phyloP scores from a whole-genome alignment of 2,113 vertebrate genomes.

The Suricata suricatta region DNA sequence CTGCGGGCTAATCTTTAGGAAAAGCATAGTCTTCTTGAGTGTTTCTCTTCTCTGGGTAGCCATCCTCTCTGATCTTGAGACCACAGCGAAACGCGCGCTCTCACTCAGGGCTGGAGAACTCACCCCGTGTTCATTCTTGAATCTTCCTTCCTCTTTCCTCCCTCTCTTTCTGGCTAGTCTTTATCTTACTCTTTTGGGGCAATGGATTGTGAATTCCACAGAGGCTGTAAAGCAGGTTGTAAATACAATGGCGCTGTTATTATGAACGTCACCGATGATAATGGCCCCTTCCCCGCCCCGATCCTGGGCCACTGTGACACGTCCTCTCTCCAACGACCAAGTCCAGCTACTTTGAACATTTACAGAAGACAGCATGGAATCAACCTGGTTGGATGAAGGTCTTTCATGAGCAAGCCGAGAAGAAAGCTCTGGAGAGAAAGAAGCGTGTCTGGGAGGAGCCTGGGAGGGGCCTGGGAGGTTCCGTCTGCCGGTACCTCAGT shows the following conservation, averaged over 20 bases:
- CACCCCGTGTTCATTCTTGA: background rate
- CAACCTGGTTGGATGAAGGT: background rate
- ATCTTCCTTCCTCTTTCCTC: background rate
- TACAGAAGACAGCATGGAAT: accelerated
- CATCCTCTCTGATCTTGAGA: background rate
- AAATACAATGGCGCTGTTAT: background rate
- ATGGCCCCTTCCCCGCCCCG: background rate
- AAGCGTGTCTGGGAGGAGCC: background rate
- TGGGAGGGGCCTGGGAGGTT: background rate
- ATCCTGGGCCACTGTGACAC: background rate
- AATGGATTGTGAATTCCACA: background rate
- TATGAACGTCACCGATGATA: no score
- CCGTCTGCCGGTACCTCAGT: no score
- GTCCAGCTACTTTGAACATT: background rate
- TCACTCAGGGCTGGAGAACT: background rate
- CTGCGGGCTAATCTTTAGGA: background rate
- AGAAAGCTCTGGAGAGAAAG: background rate
- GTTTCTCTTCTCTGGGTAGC: background rate
- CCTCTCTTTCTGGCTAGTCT: background rate
- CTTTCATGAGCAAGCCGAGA: background rate
- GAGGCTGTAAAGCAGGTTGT: background rate
- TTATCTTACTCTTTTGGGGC: background rate
- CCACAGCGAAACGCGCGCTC: background rate
- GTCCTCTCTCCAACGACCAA: background rate
- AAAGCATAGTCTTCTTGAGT: background rate